phyloP scores from a whole-genome alignment of 2,113 vertebrate genomes.

The Physeter macrocephalus region DNA sequence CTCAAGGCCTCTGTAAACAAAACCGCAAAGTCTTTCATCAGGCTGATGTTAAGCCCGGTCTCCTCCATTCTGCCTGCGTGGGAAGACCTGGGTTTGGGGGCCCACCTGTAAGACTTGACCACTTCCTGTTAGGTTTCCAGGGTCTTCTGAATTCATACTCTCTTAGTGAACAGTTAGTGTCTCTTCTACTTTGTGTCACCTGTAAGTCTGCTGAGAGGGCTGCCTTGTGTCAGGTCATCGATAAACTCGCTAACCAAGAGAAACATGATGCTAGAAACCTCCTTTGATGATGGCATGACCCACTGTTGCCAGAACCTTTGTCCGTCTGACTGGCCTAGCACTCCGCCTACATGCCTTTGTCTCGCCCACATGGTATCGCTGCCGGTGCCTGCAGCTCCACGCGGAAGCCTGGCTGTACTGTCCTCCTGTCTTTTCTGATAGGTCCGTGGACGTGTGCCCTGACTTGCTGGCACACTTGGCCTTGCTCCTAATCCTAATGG shows the following conservation, averaged over 20 bases:
- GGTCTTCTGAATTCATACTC: neutral
- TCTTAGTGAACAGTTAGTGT: neutral
- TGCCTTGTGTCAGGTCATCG: neutral
- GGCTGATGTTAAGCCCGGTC: neutral
- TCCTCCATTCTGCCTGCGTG: neutral
- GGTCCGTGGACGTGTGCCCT: neutral
- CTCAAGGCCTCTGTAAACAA: neutral
- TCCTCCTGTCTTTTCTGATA: neutral
- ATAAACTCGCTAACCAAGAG: neutral
- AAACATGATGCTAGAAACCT: neutral
- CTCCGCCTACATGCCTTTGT: accelerated
- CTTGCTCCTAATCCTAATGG: neutral
- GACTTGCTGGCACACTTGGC: neutral
- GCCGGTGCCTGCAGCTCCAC: neutral
- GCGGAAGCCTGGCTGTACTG: neutral
- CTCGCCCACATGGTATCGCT: neutral
- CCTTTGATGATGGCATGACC: neutral
- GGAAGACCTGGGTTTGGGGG: neutral
- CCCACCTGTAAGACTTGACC: neutral
- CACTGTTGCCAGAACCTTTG: neutral
- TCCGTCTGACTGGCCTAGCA: neutral
- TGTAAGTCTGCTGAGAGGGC: neutral
- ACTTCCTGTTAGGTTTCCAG: neutral
- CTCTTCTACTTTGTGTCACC: neutral
- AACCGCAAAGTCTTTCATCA: neutral